Conservation (phyloP, 2,888 invertebrate genomes). For the Cerastis rubricosa region DNA sequence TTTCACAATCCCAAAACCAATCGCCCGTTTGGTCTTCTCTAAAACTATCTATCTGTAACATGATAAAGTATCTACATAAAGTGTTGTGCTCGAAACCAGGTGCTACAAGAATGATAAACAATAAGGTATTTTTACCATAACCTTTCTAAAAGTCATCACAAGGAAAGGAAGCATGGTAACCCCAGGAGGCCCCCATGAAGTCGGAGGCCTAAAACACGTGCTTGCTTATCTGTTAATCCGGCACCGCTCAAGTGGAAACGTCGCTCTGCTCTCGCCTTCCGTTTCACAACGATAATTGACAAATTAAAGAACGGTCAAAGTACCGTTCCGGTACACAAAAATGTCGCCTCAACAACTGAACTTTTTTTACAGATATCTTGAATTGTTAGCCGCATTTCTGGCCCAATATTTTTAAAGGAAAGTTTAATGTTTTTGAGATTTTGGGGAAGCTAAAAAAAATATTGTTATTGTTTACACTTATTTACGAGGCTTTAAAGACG, state of each 20-base stretch:
- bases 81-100: background rate
- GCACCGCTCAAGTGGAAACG: slow-evolving; percentile 46
- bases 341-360: slow-evolving; percentile 34
- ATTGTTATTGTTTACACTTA: background rate
- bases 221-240: slow-evolving; percentile 49
- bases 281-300: slow-evolving; percentile 56
- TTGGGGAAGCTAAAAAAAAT: background rate
- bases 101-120: background rate
- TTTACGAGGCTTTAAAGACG: slow-evolving; percentile 16
- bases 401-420: slow-evolving; percentile 2
- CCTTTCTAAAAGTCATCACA: background rate
- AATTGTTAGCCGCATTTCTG: slow-evolving; percentile 21
- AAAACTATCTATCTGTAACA: background rate
- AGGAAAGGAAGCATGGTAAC: background rate
- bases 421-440: slow-evolving; percentile 2
- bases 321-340: slow-evolving; percentile 32
- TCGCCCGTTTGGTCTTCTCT: no score
- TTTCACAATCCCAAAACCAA: background rate
- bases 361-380: background rate
- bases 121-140: background rate
- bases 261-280: slow-evolving; percentile 53
- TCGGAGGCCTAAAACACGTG: slow-evolving; percentile 23
- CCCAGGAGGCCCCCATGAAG: slow-evolving; percentile 14
- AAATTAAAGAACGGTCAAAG: slow-evolving; percentile 55
- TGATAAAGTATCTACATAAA: background rate